Evolutionary conservation across 2,113 vertebrate species (phyloP), one percentile per base, ranked within the genome.

Genomic region (Polypterus senegalus): DNA sequence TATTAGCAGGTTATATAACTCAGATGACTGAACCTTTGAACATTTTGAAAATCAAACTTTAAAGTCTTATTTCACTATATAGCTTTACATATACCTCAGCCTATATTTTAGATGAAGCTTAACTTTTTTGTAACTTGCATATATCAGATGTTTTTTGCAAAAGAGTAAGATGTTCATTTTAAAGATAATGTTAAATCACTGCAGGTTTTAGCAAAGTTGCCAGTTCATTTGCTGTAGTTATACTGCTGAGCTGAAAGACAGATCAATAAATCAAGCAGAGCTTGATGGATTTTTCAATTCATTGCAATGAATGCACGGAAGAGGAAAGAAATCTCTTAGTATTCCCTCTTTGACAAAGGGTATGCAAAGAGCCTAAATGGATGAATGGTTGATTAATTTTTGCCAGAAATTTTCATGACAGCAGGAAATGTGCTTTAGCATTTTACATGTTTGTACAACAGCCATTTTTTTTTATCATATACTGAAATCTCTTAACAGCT

Each of bases 311-410:
- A 87, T 78, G 85, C 49, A 49, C 86, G 86, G 83, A 93, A 91
- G 86, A 92, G 77, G 86, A 86, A 85, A 88, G 87, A 88, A 91
- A 89, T 92, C 91, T 92, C 88, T 91, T 86, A 89, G 87, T 89
- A 81, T 91, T 91, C 87, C 88, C 83, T 81, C 80, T 89, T 87
- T 91, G 94, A 94, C 87, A 88, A 94, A 97, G 93, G 93, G 91
- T 95, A 97, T 95, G 93, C 92, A 97, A 97, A 98, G 91, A 97
- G 92, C 91, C 88, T 94, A 88, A 93, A 98, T 97, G 93, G 92
- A 92, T 96, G 94, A 97, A 97, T 92, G 93, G 92, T 96, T 97
- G 96, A 98, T 98, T 97, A 93, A 98, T 97, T 97, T 81, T 93
- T 93, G 84, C 86, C 85, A 82, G 90, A 91, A 89, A 92, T 88